phyloP scores from a whole-genome alignment of 2,888 invertebrate genomes.

The Ophioninae sp. region DNA sequence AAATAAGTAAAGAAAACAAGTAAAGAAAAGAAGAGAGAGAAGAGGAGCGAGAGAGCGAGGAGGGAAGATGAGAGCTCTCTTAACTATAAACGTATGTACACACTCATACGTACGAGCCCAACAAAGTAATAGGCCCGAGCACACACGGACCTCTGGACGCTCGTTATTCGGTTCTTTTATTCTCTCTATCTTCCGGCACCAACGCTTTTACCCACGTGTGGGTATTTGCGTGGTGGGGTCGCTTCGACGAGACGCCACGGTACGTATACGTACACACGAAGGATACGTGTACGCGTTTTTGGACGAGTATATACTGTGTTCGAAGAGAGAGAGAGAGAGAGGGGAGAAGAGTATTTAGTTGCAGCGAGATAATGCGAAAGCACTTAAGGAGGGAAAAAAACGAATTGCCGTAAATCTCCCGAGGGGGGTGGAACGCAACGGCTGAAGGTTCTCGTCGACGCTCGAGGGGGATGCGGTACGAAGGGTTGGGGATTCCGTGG shows the following conservation, averaged over 20 bases:
- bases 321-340: conserved; percentile 19
- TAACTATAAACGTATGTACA: no score
- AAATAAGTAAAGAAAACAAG: no score
- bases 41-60: background rate
- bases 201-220: background rate
- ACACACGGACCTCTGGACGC: conserved; percentile 52
- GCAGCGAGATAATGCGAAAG: conserved; percentile 75
- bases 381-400: conserved; percentile 76
- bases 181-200: conserved; percentile 37
- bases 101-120: background rate
- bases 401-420: conserved; percentile 75
- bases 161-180: conserved; percentile 55
- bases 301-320: no score
- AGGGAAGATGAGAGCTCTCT: no score
- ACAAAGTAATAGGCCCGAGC: conserved; percentile 56
- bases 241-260: conserved; percentile 12
- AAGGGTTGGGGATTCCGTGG: conserved; percentile 12
- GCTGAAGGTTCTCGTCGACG: conserved; percentile 56
- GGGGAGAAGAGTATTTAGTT: conserved; percentile 70
- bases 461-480: conserved; percentile 57
- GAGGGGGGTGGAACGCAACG: conserved; percentile 62
- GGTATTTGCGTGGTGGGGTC: conserved; percentile 5
- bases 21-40: no score
- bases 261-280: no score
- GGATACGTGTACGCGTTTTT: no score